phyloP scores from a whole-genome alignment of 2,113 vertebrate genomes.

The Argyrosomus japonicus region DNA sequence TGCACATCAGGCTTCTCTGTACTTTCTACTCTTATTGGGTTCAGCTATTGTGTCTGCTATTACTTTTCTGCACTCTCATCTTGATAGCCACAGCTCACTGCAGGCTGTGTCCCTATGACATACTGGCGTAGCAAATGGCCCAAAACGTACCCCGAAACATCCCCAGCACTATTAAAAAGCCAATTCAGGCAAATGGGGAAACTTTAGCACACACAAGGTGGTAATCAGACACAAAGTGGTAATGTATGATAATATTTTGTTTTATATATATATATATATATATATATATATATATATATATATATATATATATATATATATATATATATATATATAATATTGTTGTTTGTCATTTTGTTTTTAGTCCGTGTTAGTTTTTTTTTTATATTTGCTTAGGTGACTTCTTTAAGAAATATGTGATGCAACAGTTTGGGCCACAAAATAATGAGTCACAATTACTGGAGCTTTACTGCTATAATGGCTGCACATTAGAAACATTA shows the following conservation, averaged over 20 bases:
- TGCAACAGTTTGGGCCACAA: neutral
- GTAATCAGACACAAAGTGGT: slow-evolving; percentile 57
- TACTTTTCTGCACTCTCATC: slow-evolving; percentile 70
- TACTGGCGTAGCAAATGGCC: slow-evolving; percentile 67
- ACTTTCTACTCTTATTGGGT: slow-evolving; percentile 56
- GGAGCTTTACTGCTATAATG: neutral
- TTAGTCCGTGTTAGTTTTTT: too few relatives aligned
- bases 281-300: slow-evolving; percentile 33
- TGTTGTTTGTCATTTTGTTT: too few relatives aligned
- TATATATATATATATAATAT: slow-evolving; percentile 31
- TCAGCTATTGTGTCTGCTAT: slow-evolving; percentile 61
- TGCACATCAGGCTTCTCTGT: slow-evolving; percentile 41
- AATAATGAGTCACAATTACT: neutral
- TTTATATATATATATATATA: slow-evolving; percentile 43
- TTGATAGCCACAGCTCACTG: slow-evolving; percentile 73
- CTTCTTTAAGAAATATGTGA: neutral
- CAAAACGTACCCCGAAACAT: slow-evolving; percentile 57
- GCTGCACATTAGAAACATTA: neutral
- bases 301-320: slow-evolving; percentile 44
- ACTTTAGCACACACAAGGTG: slow-evolving; percentile 49
- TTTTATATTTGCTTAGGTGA: neutral
- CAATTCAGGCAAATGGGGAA: slow-evolving; percentile 66
- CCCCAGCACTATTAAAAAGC: slow-evolving; percentile 61
- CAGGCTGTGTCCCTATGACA: slow-evolving; percentile 67
- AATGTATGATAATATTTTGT: slow-evolving; percentile 40